Percentiles rank a stretch among this genome's conserved stretches.
These are phyloP conservation scores for Lucilia cuprina DNA, from an alignment of 1,140 invertebrate species.

Conservation along the genomic window DNA sequence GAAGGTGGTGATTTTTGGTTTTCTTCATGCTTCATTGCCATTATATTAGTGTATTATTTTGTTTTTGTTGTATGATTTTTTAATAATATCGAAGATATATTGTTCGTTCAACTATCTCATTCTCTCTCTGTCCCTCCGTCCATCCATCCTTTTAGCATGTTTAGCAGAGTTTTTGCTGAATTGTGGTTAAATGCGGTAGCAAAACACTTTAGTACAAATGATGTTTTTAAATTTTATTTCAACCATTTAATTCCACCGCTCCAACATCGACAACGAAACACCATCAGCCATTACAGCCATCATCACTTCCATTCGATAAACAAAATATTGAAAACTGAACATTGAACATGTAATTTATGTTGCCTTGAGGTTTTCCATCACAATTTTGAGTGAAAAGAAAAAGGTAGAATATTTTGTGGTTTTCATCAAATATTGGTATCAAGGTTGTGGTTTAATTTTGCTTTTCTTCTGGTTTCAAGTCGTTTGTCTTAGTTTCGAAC, in stretches of 20 bases:
- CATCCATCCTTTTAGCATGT: background rate
- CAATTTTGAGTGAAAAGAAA: background rate
- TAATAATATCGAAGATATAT: background rate
- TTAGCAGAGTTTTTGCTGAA: background rate
- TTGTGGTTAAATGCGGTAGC: slow-evolving; percentile 30
- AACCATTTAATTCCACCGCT: background rate
- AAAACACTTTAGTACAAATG: slow-evolving; percentile 34
- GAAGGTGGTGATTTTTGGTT: slow-evolving; percentile 27
- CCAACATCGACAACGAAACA: background rate
- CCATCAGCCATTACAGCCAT: background rate
- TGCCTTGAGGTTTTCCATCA: slow-evolving; percentile 5
- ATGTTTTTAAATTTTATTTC: slow-evolving; percentile 22
- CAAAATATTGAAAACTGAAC: background rate
- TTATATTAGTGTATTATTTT: background rate
- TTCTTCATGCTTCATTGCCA: slow-evolving; percentile 14
- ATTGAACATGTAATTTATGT: slow-evolving; percentile 2
- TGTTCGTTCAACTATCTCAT: too few species aligned
- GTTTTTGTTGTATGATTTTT: background rate
- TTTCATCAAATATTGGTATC: slow-evolving; percentile 6
- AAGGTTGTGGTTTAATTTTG: background rate
- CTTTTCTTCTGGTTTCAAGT: background rate
- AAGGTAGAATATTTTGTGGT: background rate
- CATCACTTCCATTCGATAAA: background rate
- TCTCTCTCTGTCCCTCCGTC: background rate
- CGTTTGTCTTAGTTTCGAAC: background rate